These are phyloP conservation scores for Palloptera scutellata DNA, from an alignment of 2,888 invertebrate species.

Conservation along the genomic window DNA sequence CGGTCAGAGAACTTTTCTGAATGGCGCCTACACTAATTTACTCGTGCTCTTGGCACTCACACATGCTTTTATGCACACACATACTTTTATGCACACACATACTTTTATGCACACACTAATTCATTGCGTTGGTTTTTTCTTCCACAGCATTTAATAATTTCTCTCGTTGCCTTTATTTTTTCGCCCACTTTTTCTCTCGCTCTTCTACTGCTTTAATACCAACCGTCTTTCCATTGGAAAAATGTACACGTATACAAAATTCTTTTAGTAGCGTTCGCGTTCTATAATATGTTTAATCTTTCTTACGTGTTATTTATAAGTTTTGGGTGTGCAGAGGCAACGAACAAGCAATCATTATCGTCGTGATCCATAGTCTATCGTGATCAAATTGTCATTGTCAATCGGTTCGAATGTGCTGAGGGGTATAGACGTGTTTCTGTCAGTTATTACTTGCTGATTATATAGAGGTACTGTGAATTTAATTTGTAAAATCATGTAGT, in stretches of 20 bases:
- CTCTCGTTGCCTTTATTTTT: too few species aligned
- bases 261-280: conserved; percentile 5
- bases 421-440: conserved; percentile 30
- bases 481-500: background rate
- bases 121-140: too few species aligned
- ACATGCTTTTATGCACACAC: background rate
- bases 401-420: conserved; percentile 33
- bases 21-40: background rate
- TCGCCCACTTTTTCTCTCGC: too few species aligned
- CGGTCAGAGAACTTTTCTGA: conserved; percentile 2
- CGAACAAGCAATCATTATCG: conserved; percentile 27
- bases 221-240: conserved; percentile 23
- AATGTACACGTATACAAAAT: conserved; percentile 41
- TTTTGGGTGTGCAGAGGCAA: conserved; percentile 8
- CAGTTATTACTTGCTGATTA: conserved; percentile 12
- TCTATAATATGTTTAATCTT: too few species aligned
- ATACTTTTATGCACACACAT: background rate
- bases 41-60: background rate
- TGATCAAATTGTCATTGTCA: conserved; percentile 27
- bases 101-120: background rate
- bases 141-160: too few species aligned
- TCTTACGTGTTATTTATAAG: too few species aligned
- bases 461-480: conserved; percentile 18
- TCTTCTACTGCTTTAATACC: too few species aligned
- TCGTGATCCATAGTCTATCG: conserved; percentile 23